These are phyloP conservation scores for Artibeus lituratus DNA, from an alignment of 2,797 vertebrate species.

Conservation along the genomic window DNA sequence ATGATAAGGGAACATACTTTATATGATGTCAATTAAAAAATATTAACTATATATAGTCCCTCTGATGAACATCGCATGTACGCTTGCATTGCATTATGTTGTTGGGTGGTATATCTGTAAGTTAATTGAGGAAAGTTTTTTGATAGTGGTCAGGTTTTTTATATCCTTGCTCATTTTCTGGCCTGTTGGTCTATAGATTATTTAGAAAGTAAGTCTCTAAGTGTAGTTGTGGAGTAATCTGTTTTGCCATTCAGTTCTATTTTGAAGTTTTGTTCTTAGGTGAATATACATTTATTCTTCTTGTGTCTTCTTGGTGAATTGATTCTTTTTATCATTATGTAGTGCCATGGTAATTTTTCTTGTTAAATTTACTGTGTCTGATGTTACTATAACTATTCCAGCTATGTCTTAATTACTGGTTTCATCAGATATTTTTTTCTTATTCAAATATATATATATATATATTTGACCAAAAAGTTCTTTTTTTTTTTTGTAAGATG, in stretches of 20 bases:
- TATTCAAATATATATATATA: not conserved
- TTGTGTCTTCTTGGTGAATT: not conserved
- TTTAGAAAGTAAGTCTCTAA: not conserved
- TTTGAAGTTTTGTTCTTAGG: not conserved
- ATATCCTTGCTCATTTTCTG: not conserved
- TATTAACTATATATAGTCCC: not conserved
- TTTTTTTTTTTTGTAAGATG: no score
- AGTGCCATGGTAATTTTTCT: not conserved
- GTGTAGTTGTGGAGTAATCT: not conserved
- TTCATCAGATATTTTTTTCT: not conserved
- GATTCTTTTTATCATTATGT: not conserved
- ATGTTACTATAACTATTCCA: not conserved
- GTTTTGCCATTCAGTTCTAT: not conserved
- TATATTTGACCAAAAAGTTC: no score
- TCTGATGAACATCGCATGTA: not conserved
- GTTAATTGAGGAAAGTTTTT: not conserved
- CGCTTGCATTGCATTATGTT: not conserved
- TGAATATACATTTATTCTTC: not conserved
- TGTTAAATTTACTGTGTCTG: not conserved
- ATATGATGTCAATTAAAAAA: not conserved
- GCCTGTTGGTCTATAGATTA: not conserved
- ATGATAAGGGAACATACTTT: not conserved
- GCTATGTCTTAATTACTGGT: not conserved
- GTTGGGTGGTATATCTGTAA: not conserved
- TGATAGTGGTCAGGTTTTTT: not conserved